Conservation (phyloP, 2,888 invertebrate genomes). For the Choristoneura rosaceana region DNA sequence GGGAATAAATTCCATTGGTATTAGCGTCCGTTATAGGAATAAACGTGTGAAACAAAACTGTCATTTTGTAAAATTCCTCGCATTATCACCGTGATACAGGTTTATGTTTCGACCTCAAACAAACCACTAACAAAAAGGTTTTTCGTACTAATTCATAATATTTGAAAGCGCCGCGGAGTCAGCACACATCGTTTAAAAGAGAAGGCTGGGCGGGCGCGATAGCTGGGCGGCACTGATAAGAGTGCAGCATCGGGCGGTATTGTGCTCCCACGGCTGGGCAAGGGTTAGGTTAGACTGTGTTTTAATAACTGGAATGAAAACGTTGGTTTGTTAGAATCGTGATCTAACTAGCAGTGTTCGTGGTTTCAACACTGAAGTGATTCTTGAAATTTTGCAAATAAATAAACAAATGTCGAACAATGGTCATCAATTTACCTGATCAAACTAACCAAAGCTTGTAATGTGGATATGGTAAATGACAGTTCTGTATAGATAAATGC, state of each 20-base stretch:
- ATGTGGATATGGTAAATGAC: too few species aligned
- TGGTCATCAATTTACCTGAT: too few species aligned
- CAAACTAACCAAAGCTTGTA: too few species aligned
- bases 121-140: constrained; percentile 4
- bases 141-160: constrained; percentile 25
- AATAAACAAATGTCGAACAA: too few species aligned
- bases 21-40: too few species aligned
- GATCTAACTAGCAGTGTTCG: too few species aligned
- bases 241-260: constrained; percentile 19
- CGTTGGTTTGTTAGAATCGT: neutral
- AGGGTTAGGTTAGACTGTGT: neutral
- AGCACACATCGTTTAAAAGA: constrained; percentile 29
- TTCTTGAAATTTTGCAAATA: too few species aligned
- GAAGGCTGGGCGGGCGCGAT: constrained; percentile 35
- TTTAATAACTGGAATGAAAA: neutral
- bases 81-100: too few species aligned
- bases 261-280: constrained; percentile 19
- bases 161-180: constrained; percentile 33
- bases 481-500: too few species aligned
- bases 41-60: neutral
- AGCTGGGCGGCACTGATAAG: constrained; percentile 57
- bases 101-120: neutral
- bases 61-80: neutral
- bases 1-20: too few species aligned
- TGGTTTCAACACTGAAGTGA: too few species aligned